phyloP scores from a whole-genome alignment of 37 sponge, comb jelly and placozoan species.

The Mnemiopsis leidyi region DNA sequence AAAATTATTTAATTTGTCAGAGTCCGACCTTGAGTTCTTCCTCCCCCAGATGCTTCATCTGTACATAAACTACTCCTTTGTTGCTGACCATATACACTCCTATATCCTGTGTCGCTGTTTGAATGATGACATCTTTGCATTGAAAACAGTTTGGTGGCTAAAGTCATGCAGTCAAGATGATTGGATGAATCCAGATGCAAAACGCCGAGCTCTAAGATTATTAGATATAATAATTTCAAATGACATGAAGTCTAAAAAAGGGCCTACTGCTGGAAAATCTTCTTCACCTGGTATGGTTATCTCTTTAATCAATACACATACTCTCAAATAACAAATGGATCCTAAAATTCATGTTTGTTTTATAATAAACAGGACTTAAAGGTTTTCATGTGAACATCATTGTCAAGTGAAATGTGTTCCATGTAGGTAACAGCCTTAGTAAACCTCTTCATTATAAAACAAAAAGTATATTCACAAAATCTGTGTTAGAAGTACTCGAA shows the following conservation, averaged over 20 bases:
- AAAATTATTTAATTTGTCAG: slow-evolving; percentile 13
- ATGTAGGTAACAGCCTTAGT: too few species aligned
- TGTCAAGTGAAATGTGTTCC: too few species aligned
- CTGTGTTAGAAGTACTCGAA: too few species aligned
- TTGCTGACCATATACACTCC: neutral
- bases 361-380: too few species aligned
- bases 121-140: slow-evolving; percentile 35
- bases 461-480: too few species aligned
- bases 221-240: neutral
- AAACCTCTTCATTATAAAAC: too few species aligned
- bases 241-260: neutral
- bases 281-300: neutral
- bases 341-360: too few species aligned
- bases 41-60: slow-evolving; percentile 31
- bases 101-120: slow-evolving; percentile 20
- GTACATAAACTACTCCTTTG: slow-evolving; percentile 30
- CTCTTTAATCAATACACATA: too few species aligned
- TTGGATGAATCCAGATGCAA: slow-evolving; percentile 57
- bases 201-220: neutral
- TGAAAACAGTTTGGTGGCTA: slow-evolving; percentile 23
- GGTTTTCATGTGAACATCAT: too few species aligned
- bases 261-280: neutral
- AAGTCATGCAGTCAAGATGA: neutral
- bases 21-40: slow-evolving; percentile 8
- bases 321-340: too few species aligned